Base-by-base conservation (phyloP, 2,113 vertebrate genomes). In the Takifugu bimaculatus region DNA sequence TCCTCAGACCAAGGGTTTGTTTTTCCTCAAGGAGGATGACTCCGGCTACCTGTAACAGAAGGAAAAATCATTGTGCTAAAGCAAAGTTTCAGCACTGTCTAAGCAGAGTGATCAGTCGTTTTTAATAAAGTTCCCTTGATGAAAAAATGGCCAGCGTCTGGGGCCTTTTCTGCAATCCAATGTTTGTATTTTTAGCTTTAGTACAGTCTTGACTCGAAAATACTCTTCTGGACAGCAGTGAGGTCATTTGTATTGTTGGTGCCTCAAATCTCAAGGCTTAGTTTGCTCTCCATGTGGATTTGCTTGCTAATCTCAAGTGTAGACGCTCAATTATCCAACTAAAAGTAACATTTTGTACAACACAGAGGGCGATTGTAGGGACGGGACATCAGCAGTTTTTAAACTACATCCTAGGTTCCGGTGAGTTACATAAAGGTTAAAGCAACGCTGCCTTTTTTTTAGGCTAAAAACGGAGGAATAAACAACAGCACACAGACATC, bases 11-110 rank as follows among this genome's bases (percentile, higher is more conserved):
- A 77, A 59, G 25, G 32, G 32, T 49, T 26, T 1, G 58, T n/a
- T 63, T 54, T 54, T 43, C 74, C 71, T 69, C 60, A 64, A 56
- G 64, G 61, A 63, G 64, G 79, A 58, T 5, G 29, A 67, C 70
- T 60, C 50, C 58, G 28, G 75, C 80, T 81, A 87, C 76, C 86
- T 89, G 82, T 1, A 20, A 15, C 66, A 39, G 20, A 57, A n/a
- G 61, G 9, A 50, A 47, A 11, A 28, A 68, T 26, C 3, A 44
- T 15, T 0, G 6, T 0, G 5, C 26, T 13, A 26, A 29, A 13
- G 26, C 2, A 43, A 3, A 53, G 7, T 35, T 53, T 15, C 9
- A 20, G 50, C 13, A 2, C 13, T n/a, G 53, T 55, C 14, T 45
- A 13, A 9, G 20, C 20, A 15, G 47, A 49, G 15, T 10, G 35